Conservation (phyloP, 2,888 invertebrate species). For the Parnassius orleans region DNA sequence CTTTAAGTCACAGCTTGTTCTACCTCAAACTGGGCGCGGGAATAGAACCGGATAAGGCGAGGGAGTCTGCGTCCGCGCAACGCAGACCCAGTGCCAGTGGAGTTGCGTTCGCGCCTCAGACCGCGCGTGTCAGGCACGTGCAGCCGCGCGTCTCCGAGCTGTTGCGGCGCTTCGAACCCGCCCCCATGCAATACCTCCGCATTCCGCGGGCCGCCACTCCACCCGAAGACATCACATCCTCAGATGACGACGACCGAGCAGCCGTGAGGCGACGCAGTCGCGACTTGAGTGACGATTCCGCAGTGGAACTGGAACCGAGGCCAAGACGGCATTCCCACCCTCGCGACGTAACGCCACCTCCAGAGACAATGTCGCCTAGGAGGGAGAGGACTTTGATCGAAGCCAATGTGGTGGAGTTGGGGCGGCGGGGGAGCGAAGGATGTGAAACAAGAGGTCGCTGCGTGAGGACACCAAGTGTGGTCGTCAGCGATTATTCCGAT, state of each 20-base stretch:
- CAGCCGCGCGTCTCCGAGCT: constrained; percentile 72
- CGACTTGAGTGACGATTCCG: constrained; percentile 78
- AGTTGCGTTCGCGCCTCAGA: constrained; percentile 62
- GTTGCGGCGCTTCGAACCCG: constrained; percentile 67
- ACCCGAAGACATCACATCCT: constrained; percentile 68
- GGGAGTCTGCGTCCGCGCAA: constrained; percentile 32
- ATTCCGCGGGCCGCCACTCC: constrained; percentile 68
- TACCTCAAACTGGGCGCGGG: constrained; percentile 72
- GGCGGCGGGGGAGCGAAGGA: constrained; percentile 75
- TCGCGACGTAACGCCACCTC: constrained; percentile 64
- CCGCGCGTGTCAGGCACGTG: constrained; percentile 62
- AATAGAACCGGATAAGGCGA: constrained; percentile 47
- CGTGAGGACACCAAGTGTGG: constrained; percentile 91
- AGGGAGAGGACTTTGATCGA: constrained; percentile 69
- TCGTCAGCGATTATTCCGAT: constrained; percentile 93
- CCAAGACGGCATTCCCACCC: constrained; percentile 60
- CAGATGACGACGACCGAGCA: constrained; percentile 74
- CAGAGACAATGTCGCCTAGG: constrained; percentile 62
- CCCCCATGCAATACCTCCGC: constrained; percentile 74
- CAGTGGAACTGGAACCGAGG: constrained; percentile 77
- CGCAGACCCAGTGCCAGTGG: constrained; percentile 51
- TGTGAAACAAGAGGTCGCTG: constrained; percentile 77
- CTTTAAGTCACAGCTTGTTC: constrained; percentile 73
- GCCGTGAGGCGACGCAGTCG: constrained; percentile 71
- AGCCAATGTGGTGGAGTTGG: constrained; percentile 80